Percentiles rank a stretch among this genome's conserved stretches.
phyloP scores from a whole-genome alignment of 2,888 invertebrate species.

The Ischnus inquisitorius region DNA sequence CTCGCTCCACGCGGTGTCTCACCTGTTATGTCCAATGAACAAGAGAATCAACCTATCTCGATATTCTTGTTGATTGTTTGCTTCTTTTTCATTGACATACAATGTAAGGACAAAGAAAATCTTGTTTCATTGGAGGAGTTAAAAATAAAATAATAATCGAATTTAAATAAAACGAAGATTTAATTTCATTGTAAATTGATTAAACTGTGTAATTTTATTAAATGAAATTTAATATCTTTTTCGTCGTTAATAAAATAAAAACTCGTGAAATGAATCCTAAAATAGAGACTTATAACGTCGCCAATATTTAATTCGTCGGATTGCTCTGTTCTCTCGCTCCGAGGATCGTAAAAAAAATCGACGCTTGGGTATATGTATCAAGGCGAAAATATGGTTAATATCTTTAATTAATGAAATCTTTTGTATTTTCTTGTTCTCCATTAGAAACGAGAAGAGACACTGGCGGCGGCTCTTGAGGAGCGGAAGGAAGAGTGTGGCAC shows the following conservation, averaged over 20 bases:
- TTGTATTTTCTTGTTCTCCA: constrained; percentile 25
- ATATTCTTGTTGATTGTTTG: no score
- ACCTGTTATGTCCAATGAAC: constrained; percentile 2
- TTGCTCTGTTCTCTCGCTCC: constrained; percentile 18
- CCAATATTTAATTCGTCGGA: background rate
- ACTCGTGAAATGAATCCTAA: background rate
- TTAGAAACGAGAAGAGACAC: constrained; percentile 66
- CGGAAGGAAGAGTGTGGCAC: constrained; percentile 29
- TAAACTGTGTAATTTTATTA: no score
- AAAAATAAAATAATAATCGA: no score
- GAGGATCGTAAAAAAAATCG: background rate
- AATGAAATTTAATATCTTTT: background rate
- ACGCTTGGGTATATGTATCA: background rate
- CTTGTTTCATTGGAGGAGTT: no score
- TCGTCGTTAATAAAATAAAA: background rate
- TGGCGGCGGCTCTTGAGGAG: constrained; percentile 66
- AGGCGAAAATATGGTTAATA: background rate
- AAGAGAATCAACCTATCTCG: background rate
- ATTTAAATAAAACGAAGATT: no score
- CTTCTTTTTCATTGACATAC: no score
- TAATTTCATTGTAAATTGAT: no score
- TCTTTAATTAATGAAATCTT: background rate
- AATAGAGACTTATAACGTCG: background rate
- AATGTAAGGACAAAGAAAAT: no score
- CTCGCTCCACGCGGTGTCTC: background rate